These are phyloP conservation scores for Heliothis peltigera DNA, from an alignment of 2,888 invertebrate genomes.

Conservation along the genomic window DNA sequence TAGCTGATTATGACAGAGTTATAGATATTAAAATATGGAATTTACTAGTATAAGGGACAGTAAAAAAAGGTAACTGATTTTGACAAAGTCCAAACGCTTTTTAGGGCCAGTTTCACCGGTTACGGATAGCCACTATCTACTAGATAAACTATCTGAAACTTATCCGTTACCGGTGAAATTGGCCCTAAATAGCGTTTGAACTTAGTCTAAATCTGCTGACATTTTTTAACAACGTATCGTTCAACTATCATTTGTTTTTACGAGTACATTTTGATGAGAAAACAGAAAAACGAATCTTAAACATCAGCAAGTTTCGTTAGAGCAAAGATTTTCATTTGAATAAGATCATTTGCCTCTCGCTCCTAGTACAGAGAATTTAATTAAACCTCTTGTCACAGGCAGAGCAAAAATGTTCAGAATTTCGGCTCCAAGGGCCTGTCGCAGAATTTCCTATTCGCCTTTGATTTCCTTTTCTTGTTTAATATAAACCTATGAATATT, in stretches of 20 bases:
- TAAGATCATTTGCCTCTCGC: constrained; percentile 51
- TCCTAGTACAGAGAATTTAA: constrained; percentile 31
- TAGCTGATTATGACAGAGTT: too few relatives aligned
- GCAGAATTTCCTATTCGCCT: constrained; percentile 13
- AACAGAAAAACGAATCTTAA: neutral
- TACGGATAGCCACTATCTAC: too few relatives aligned
- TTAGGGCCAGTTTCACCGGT: too few relatives aligned
- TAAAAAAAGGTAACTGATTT: neutral
- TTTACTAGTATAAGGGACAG: too few relatives aligned
- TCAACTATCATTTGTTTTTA: neutral
- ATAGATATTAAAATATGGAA: too few relatives aligned
- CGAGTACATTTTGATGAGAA: neutral
- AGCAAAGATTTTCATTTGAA: constrained; percentile 67
- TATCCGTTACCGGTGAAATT: too few relatives aligned
- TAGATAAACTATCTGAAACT: too few relatives aligned
- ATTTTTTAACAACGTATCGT: neutral
- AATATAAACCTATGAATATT: neutral
- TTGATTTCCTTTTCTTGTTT: constrained; percentile 10
- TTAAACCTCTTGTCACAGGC: constrained; percentile 36
- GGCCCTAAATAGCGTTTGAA: too few relatives aligned
- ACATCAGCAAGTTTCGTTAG: constrained; percentile 12
- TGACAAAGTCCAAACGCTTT: too few relatives aligned
- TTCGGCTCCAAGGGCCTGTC: constrained; percentile 4
- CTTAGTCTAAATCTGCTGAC: neutral
- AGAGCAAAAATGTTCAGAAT: constrained; percentile 37